Percentiles rank a stretch among this genome's conserved stretches.
Conservation (phyloP, 2,113 vertebrate species). For the Sinocyclocheilus rhinocerous region DNA sequence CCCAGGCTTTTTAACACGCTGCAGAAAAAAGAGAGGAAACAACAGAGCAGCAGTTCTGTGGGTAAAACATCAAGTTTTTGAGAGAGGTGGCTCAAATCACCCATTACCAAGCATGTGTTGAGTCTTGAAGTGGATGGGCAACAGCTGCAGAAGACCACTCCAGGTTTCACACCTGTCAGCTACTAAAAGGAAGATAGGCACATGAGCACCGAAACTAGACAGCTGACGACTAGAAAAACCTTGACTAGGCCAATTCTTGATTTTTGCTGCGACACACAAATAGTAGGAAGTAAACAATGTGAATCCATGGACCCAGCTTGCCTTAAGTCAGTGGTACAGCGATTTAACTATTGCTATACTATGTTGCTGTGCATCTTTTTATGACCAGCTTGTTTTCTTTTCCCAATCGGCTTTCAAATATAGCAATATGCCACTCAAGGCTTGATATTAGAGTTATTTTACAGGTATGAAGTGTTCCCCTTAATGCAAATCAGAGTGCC, state of each 20-base stretch:
- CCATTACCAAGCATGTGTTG: slow-evolving; percentile 21
- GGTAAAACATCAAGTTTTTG: not conserved
- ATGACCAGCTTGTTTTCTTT: not conserved
- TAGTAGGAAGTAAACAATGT: slow-evolving; percentile 12
- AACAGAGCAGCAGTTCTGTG: not conserved
- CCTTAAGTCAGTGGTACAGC: slow-evolving; percentile 1
- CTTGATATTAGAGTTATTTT: not conserved
- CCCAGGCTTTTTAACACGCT: not conserved
- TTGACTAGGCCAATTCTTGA: slow-evolving; percentile 5
- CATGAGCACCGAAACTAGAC: slow-evolving; percentile 25
- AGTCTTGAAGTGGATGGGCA: slow-evolving; percentile 34
- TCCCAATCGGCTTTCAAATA: not conserved
- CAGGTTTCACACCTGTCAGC: slow-evolving; percentile 38
- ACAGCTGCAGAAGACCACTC: slow-evolving; percentile 30
- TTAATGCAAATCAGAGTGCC: not conserved
- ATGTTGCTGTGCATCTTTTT: not conserved
- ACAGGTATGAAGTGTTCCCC: not conserved
- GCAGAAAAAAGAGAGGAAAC: not conserved
- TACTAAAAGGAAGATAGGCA: slow-evolving; percentile 18
- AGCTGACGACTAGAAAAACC: slow-evolving; percentile 13
- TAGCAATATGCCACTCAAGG: not conserved
- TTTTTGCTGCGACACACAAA: slow-evolving; percentile 15
- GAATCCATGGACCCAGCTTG: not conserved
- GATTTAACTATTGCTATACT: not conserved
- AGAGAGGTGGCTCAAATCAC: slow-evolving; percentile 24